Evolutionary conservation across 2,113 vertebrate species (phyloP).

Genomic region (Nanorana parkeri): DNA sequence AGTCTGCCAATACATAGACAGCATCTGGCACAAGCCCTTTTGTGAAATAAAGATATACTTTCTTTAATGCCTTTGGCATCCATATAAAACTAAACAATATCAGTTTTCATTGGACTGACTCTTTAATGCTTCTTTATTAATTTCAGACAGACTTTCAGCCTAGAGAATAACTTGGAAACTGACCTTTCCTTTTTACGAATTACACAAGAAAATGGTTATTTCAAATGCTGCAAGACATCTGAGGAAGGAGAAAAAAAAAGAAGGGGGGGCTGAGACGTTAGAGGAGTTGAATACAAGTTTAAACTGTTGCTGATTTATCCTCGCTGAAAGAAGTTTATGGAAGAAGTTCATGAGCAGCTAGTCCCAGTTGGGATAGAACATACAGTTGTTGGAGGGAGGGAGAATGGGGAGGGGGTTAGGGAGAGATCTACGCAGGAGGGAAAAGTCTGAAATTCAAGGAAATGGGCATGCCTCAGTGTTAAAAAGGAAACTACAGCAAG

Average conservation of each 20-base stretch:
- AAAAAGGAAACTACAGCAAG: conserved; percentile 54
- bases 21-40: no score
- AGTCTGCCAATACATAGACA: no score
- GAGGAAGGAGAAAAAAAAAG: no score
- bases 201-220: not conserved
- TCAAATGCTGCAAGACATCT: not conserved
- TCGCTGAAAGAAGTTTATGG: not conserved
- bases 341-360: conserved; percentile 18
- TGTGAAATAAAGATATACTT: no score
- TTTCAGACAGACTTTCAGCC: no score
- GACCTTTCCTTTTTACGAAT: conserved; percentile 9
- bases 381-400: conserved; percentile 27
- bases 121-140: no score
- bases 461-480: conserved; percentile 47
- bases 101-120: no score
- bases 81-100: no score
- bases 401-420: not conserved
- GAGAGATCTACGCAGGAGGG: conserved; percentile 6
- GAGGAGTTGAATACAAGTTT: not conserved
- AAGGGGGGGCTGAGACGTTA: not conserved
- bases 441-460: conserved; percentile 48
- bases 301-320: conserved; percentile 10
- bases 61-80: no score
- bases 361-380: conserved; percentile 29
- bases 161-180: not conserved